These are phyloP conservation scores for Kryptolebias ocellatus DNA, from an alignment of 2,797 vertebrate species.

Conservation along the genomic window DNA sequence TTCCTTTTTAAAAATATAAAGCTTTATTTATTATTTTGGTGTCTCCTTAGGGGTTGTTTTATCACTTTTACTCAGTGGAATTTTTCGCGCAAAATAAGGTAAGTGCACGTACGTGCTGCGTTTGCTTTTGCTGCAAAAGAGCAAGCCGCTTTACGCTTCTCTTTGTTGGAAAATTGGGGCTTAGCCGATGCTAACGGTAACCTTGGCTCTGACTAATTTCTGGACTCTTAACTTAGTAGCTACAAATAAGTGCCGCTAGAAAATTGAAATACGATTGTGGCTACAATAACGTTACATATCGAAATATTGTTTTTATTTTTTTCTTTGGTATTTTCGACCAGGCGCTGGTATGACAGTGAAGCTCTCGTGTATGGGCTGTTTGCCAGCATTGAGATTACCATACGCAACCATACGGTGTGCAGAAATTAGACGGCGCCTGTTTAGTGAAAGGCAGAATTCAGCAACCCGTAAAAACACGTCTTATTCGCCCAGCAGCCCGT, in stretches of 20 bases:
- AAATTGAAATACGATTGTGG: too few relatives aligned
- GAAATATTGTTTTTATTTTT: background rate
- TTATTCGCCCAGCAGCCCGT: too few relatives aligned
- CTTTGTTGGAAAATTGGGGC: conserved; percentile 61
- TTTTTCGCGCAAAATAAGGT: conserved; percentile 56
- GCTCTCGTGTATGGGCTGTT: background rate
- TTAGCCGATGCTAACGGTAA: conserved; percentile 54
- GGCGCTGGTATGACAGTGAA: background rate
- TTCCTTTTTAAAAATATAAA: conserved; percentile 51
- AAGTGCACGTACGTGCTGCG: conserved; percentile 17
- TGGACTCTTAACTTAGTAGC: conserved; percentile 12
- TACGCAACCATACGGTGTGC: background rate
- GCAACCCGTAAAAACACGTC: background rate
- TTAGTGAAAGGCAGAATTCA: background rate
- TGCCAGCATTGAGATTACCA: conserved; percentile 20
- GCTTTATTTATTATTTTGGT: conserved; percentile 34
- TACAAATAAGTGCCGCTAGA: background rate
- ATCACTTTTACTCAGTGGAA: conserved; percentile 11
- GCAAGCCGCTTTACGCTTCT: conserved; percentile 19
- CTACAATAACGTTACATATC: too few relatives aligned
- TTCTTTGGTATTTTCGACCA: too few relatives aligned
- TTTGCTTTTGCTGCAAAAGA: background rate
- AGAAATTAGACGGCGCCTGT: conserved; percentile 27
- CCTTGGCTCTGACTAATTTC: conserved; percentile 48
- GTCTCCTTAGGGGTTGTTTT: conserved; percentile 5